Evolutionary conservation across 2,113 vertebrate genomes (phyloP).

Genomic region (Elaphurus davidianus): DNA sequence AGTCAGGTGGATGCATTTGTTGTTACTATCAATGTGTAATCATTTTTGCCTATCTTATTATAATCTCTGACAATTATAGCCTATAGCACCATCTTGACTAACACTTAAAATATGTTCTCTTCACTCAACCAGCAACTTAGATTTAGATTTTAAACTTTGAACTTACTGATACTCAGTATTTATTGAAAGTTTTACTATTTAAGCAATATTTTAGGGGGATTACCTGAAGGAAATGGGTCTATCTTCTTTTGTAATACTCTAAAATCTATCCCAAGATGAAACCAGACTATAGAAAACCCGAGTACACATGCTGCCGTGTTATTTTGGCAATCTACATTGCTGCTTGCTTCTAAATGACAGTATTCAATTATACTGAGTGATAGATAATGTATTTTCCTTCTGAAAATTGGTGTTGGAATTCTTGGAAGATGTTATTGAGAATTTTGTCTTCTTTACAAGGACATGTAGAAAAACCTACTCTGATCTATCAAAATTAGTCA

Average conservation of each 20-base stretch:
- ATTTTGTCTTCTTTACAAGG: neutral
- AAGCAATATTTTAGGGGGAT: neutral
- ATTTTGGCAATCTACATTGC: neutral
- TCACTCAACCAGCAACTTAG: neutral
- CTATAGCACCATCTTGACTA: neutral
- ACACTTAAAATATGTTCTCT: neutral
- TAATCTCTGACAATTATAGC: neutral
- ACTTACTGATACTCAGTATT: neutral
- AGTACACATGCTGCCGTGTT: neutral
- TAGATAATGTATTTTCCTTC: neutral
- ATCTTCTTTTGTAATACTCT: neutral
- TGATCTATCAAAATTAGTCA: neutral
- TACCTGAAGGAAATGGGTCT: neutral
- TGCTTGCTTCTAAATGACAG: neutral
- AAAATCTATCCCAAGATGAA: neutral
- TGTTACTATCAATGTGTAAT: neutral
- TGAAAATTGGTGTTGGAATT: neutral
- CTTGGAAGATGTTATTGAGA: neutral
- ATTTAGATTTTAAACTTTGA: neutral
- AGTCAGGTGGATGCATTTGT: neutral
- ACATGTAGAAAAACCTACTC: neutral
- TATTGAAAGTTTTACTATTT: neutral
- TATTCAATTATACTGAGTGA: neutral
- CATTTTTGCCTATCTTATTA: neutral
- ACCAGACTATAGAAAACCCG: neutral